These are phyloP conservation scores for Muscicapa comitata DNA, from an alignment of 2,797 vertebrate species.

Conservation along the genomic window DNA sequence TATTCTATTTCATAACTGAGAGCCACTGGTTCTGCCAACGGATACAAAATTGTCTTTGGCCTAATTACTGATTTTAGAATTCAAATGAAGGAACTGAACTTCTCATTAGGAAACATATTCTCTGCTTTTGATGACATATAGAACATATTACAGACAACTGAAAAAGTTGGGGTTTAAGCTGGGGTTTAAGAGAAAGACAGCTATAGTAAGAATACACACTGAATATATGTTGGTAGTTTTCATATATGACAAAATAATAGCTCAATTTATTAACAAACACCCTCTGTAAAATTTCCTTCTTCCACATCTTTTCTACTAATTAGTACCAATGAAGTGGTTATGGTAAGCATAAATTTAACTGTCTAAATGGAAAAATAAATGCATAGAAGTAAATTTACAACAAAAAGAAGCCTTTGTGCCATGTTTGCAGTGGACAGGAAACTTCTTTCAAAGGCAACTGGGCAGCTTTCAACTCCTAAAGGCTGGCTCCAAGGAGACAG, in stretches of 20 bases:
- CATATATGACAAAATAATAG: not conserved
- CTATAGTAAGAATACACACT: not conserved
- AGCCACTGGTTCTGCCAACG: not conserved
- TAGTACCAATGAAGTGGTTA: not conserved
- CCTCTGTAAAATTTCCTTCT: not conserved
- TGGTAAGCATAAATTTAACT: not conserved
- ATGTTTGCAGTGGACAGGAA: not conserved
- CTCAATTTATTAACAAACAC: not conserved
- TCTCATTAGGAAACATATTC: not conserved
- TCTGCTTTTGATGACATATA: not conserved
- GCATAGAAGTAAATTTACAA: not conserved
- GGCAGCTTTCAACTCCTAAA: not conserved
- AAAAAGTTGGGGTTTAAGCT: not conserved
- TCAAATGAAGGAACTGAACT: not conserved
- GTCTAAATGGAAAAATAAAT: not conserved
- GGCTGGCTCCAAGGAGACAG: not conserved
- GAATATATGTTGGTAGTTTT: not conserved
- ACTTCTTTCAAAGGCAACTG: not conserved
- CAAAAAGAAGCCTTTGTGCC: not conserved
- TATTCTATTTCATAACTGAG: not conserved
- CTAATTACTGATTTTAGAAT: conserved; percentile 7
- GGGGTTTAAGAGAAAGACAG: not conserved
- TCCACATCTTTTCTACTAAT: not conserved
- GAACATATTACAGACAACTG: not conserved
- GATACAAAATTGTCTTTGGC: not conserved